Conservation (phyloP, 37 sponge, comb jelly and placozoan species). For the Mnemiopsis leidyi region DNA sequence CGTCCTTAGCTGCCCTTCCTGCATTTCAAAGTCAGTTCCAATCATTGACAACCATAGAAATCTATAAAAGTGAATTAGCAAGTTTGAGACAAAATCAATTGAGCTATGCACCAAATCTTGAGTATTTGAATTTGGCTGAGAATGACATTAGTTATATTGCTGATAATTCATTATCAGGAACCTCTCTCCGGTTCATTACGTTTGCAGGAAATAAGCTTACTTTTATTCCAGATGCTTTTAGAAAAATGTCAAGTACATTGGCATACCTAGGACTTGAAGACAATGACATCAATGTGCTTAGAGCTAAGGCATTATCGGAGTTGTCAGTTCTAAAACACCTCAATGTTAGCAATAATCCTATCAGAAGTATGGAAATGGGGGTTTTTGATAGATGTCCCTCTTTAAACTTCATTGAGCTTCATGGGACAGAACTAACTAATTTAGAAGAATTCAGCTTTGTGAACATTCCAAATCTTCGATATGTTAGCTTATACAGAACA, state of each 20-base stretch:
- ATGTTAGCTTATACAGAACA: constrained; percentile 11
- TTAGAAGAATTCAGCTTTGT: not conserved
- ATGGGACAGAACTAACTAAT: not conserved
- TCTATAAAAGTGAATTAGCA: not conserved
- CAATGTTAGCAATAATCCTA: constrained; percentile 52
- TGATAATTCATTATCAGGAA: not conserved
- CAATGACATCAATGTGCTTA: not conserved
- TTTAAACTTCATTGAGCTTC: constrained; percentile 25
- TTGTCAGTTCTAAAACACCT: not conserved
- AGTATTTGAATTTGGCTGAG: constrained; percentile 12
- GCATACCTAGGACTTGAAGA: constrained; percentile 47
- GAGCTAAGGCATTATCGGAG: not conserved
- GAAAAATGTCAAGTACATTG: not conserved
- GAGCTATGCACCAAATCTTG: not conserved
- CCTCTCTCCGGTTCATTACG: not conserved
- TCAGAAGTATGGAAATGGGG: not conserved
- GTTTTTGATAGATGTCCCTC: not conserved
- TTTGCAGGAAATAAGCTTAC: not conserved
- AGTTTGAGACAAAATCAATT: not conserved
- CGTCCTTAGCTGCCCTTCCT: not conserved
- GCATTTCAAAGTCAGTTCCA: not conserved
- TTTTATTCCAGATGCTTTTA: not conserved
- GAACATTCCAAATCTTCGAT: not conserved
- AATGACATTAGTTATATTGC: constrained; percentile 20
- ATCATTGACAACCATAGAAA: not conserved